phyloP scores from a whole-genome alignment of 2,113 vertebrate genomes.

The Psophia crepitans region DNA sequence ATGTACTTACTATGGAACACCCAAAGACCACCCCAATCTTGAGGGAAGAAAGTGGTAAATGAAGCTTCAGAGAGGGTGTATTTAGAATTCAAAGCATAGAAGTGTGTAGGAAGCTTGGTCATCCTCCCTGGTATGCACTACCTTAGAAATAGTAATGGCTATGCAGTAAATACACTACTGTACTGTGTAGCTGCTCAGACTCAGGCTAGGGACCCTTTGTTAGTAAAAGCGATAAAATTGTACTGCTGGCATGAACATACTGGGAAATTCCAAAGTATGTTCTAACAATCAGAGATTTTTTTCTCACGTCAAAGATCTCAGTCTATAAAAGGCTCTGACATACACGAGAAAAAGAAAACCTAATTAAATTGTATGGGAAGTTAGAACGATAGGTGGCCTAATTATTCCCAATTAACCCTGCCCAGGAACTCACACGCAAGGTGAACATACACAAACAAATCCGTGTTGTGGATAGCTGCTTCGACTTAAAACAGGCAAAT shows the following conservation, averaged over 20 bases:
- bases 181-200: background rate
- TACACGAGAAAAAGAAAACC: slow-evolving; percentile 6
- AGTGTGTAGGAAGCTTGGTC: background rate
- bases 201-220: background rate
- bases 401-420: slow-evolving; percentile 25
- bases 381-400: background rate
- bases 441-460: background rate
- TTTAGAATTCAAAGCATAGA: background rate
- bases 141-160: background rate
- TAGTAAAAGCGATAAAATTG: background rate
- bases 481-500: background rate
- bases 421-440: background rate
- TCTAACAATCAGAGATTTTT: background rate
- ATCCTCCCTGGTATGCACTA: background rate
- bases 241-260: background rate
- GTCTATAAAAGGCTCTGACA: background rate
- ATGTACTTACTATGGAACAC: background rate
- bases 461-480: background rate
- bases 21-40: background rate
- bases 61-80: background rate
- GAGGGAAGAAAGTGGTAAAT: background rate
- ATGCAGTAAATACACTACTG: background rate
- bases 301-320: background rate
- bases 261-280: background rate
- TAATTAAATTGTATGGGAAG: slow-evolving; percentile 29